Evolutionary conservation across 2,888 invertebrate genomes (phyloP), one percentile per base, ranked within the genome.

Genomic region (Diadegma fenestrale): DNA sequence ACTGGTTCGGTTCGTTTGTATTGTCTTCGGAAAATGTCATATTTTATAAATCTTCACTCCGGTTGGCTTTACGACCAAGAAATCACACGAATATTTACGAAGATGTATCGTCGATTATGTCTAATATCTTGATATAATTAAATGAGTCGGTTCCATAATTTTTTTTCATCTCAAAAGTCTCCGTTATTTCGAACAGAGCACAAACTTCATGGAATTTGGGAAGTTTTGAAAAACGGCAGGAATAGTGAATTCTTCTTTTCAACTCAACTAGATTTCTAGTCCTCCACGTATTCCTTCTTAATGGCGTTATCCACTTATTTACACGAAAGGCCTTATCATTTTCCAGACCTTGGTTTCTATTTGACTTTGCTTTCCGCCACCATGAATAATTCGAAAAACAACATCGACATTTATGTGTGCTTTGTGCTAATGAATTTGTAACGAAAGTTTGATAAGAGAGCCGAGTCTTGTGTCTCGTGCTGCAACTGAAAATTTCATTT

Each of bases 381-480:
- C n/a, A 19, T n/a, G 48, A 51, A 51, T 51, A 19, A 51, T 51
- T 51, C 37, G n/a, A 51, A n/a, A 51, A 51, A 51, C 48, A n/a
- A 51, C 19, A 51, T 51, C 48, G n/a, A 19, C n/a, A 19, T 37
- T 37, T 51, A 19, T 0, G 48, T 51, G n/a, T n/a, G 48, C 7
- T n/a, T n/a, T n/a, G 48, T n/a, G 48, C 19, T n/a, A 51, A 71
- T 51, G 17, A 51, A 51, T 33, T 71, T 33, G 51, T 45, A 26
- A n/a, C 48, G 22, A 30, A 26, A 8, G 1, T 26, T 30, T 33
- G 69, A 69, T 48, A 30, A 48, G 69, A 0, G 45, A 45, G 45
- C 10, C 0, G n/a, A 71, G 30, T 54, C 33, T 41, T 69, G 69
- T 69, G 54, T 64, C 58, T 66, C 37, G 43, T 41, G 41, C 45